Conservation (phyloP, 2,888 invertebrate species). For the Spilarctia lutea region DNA sequence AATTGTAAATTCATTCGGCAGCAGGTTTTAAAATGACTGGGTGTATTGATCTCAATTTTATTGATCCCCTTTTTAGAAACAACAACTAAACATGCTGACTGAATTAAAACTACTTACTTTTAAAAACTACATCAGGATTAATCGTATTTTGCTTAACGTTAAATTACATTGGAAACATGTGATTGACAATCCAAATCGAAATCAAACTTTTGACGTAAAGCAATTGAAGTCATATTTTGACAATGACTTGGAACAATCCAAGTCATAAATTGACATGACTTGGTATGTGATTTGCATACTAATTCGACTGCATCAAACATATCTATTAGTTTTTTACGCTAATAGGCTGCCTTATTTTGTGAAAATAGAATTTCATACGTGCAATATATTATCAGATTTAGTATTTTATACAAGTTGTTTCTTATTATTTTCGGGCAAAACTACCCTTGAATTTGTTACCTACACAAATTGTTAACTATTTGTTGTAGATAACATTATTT, state of each 20-base stretch:
- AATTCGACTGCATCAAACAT: constrained; percentile 65
- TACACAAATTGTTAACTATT: constrained; percentile 17
- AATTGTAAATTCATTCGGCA: constrained; percentile 5
- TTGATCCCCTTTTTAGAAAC: constrained; percentile 35
- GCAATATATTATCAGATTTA: constrained; percentile 26
- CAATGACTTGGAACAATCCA: constrained; percentile 28
- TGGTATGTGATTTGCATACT: constrained; percentile 41
- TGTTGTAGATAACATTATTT: constrained; percentile 17
- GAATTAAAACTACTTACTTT: constrained; percentile 33
- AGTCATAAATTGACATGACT: constrained; percentile 29
- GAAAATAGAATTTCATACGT: constrained; percentile 15
- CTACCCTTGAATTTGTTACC: constrained; percentile 31
- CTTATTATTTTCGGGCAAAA: constrained; percentile 7
- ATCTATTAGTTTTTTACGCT: constrained; percentile 65
- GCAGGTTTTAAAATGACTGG: constrained; percentile 1
- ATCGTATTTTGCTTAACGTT: constrained; percentile 41
- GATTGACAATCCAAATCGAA: constrained; percentile 24
- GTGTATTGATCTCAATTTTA: constrained; percentile 18
- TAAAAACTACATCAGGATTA: constrained; percentile 20
- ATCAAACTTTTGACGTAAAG: constrained; percentile 17
- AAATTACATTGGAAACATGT: constrained; percentile 24
- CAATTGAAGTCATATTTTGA: constrained; percentile 13
- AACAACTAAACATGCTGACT: constrained; percentile 43
- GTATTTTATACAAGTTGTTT: constrained; percentile 5
- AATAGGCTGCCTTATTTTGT: constrained; percentile 48